Evolutionary conservation across 2,113 vertebrate species (phyloP).

Genomic region (Epinephelus lanceolatus): DNA sequence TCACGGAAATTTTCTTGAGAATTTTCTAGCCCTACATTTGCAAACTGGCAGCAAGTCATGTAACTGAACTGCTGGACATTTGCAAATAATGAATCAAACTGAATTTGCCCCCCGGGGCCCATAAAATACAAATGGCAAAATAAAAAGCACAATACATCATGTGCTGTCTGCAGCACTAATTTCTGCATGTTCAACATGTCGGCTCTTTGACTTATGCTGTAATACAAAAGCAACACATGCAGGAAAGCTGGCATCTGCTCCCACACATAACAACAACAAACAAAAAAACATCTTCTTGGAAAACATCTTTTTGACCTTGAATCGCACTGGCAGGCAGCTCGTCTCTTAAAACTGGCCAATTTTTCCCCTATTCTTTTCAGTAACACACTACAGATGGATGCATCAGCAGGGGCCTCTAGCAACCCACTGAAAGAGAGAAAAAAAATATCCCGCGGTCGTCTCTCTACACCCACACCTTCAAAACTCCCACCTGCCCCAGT

Average conservation of each 20-base stretch:
- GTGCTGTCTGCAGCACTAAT: not conserved
- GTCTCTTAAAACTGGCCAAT: conserved; percentile 48
- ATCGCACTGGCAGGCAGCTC: conserved; percentile 20
- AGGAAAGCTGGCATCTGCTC: conserved; percentile 19
- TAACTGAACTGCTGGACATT: conserved; percentile 16
- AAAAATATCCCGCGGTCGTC: conserved; percentile 52
- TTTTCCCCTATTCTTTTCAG: conserved; percentile 41
- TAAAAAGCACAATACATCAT: not conserved
- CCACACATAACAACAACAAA: conserved; percentile 26
- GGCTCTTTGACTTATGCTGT: not conserved
- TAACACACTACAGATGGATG: conserved; percentile 74
- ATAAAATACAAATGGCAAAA: conserved; percentile 8
- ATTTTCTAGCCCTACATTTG: conserved; percentile 28
- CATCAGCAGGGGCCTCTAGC: conserved; percentile 54
- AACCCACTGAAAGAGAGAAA: conserved; percentile 41
- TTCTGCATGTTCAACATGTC: not conserved
- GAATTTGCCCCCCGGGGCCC: not conserved
- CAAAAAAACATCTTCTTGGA: not conserved
- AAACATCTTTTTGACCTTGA: conserved; percentile 57
- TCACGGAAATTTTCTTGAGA: conserved; percentile 27
- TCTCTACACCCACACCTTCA: conserved; percentile 64
- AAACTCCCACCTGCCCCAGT: conserved; percentile 75
- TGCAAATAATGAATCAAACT: conserved; percentile 8
- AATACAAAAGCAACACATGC: conserved; percentile 18
- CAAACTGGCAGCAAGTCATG: not conserved